Evolutionary conservation across 2,888 invertebrate genomes (phyloP).

Genomic region (Drosophila lacicola): DNA sequence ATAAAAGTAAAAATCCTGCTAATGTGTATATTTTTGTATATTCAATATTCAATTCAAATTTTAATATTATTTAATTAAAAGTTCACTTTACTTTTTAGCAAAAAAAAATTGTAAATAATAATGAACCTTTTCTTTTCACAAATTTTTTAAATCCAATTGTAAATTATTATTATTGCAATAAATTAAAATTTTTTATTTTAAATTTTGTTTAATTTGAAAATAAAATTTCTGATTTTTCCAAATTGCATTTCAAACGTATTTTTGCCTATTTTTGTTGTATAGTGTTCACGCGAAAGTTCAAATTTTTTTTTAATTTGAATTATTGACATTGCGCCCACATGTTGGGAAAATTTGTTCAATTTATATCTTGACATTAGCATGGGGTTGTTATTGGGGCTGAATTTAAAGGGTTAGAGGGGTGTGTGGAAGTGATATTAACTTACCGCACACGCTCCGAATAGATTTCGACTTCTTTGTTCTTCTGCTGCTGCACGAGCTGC

Average conservation of each 20-base stretch:
- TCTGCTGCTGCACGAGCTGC: constrained; percentile 86
- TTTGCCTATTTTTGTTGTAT: neutral
- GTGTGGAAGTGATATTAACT: constrained; percentile 81
- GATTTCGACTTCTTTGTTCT: constrained; percentile 91
- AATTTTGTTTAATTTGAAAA: neutral
- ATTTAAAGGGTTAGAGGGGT: too few species aligned
- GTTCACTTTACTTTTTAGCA: too few species aligned
- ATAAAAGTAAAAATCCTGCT: too few species aligned
- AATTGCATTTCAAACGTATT: too few species aligned
- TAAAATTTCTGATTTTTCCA: neutral
- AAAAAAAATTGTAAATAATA: too few species aligned
- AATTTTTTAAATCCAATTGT: too few species aligned
- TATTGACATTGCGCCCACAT: constrained; percentile 57
- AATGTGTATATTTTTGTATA: too few species aligned
- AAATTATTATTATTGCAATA: neutral
- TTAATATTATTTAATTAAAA: too few species aligned
- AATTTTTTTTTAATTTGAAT: constrained; percentile 28
- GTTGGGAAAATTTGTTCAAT: constrained; percentile 59
- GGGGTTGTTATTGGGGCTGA: neutral
- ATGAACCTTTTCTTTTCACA: too few species aligned
- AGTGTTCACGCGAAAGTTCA: constrained; percentile 35
- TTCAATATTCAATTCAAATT: too few species aligned
- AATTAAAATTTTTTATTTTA: neutral
- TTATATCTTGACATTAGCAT: neutral
- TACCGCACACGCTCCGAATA: constrained; percentile 92